Evolutionary conservation across 2,797 vertebrate species (phyloP).

Genomic region (Sciurus vulgaris): DNA sequence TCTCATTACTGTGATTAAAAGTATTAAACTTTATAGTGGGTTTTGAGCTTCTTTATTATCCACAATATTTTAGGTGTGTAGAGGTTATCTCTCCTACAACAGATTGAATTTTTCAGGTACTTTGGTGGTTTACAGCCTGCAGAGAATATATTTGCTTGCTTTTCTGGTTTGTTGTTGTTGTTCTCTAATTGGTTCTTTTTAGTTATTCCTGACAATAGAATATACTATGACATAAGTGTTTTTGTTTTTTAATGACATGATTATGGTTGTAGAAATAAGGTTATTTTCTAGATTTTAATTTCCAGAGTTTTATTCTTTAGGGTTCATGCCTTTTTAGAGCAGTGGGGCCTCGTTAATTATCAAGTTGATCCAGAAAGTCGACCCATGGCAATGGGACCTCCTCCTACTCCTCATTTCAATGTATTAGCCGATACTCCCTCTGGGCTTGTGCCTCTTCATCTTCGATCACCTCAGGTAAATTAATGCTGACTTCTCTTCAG

Average conservation of each 20-base stretch:
- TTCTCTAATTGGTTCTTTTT: background rate
- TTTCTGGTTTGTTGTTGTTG: background rate
- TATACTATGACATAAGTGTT: too few relatives aligned
- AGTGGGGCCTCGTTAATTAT: constrained; percentile 99
- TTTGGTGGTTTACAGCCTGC: background rate
- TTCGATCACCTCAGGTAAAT: constrained; percentile 94
- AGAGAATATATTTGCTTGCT: background rate
- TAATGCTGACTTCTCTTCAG: background rate
- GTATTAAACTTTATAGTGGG: background rate
- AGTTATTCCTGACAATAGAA: too few relatives aligned
- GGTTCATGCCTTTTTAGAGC: constrained; percentile 97
- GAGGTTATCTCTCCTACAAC: background rate
- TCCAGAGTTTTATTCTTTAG: constrained; percentile 83
- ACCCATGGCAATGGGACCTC: constrained; percentile 97
- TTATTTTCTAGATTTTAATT: constrained; percentile 56
- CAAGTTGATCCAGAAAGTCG: constrained; percentile 97
- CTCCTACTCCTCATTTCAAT: constrained; percentile 97
- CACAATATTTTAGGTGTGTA: background rate
- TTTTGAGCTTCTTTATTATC: background rate
- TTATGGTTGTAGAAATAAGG: background rate
- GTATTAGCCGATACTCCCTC: constrained; percentile 97
- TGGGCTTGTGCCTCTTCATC: constrained; percentile 96
- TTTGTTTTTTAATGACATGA: background rate
- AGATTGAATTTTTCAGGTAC: background rate
- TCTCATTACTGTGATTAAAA: background rate